Evolutionary conservation across 2,113 vertebrate genomes (phyloP).

Genomic region (sheep (Ovis aries)): ARS-UI_Ramb_v3.0 NC_056059.1:61526001-61526500

Average conservation of each 20-base stretch:
- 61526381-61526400: neutral
- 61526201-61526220: neutral
- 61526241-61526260: neutral
- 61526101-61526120: neutral
- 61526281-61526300: neutral
- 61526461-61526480: neutral
- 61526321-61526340: neutral
- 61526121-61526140: neutral
- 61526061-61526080: neutral
- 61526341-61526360: neutral
- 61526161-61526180: neutral
- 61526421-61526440: neutral
- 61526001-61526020: neutral
- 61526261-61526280: neutral
- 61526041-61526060: neutral
- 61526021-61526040: neutral
- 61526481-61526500: conserved; percentile 14
- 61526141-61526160: neutral
- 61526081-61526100: neutral
- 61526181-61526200: neutral
- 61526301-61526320: neutral
- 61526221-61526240: neutral
- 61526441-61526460: neutral
- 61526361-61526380: neutral
- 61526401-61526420: neutral